Base-by-base conservation (phyloP, 2,113 vertebrate genomes). In the Gymnocephalus cernua region DNA sequence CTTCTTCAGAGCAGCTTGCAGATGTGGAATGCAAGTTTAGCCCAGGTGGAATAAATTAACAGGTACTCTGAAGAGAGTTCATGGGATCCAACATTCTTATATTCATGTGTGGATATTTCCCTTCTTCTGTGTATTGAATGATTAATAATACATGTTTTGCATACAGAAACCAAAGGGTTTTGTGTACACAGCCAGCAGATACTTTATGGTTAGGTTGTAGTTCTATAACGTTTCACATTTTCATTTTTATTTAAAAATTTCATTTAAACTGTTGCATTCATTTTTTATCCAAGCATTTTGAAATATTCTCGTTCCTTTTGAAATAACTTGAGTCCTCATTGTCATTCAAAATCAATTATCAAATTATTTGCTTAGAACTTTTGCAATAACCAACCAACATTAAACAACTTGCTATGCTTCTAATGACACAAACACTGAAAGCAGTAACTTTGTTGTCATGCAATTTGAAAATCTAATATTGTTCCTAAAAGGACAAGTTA, bases 41-140 rank as follows among this genome's bases (percentile, higher is more conserved):
- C 94, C 92, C 94, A 94, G 93, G 94, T 93, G 95, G 94, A 95
- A 95, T 94, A 95, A 95, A 96, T 95, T 95, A 93, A 93, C 87
- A 77, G 87, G 88, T 86, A 82, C 92, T 90, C 76, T 62, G 45
- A 92, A 92, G 91, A 95, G 65, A 68, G 80, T 90, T 81, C 77
- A 89, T 91, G 93, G 90, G 93, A 91, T 90, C 93, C 91, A 77
- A 80, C 38, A 90, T 94, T 95, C 95, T 96, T 95, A 92, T 91
- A 91, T 87, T 91, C 59, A 84, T 78, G 32, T 86, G 84, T 79
- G 74, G 74, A 74, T 38, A 18, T 80, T 74, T 82, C 54, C 18
- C 25, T 80, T 56, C 84, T 83, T 79, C 74, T 65, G 85, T 88
- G 35, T n/a, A 25, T 29, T 47, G 21, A 38, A 77, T 63, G 13